Evolutionary conservation across 2,888 invertebrate species (phyloP).

Genomic region (Lampropteryx suffumata): DNA sequence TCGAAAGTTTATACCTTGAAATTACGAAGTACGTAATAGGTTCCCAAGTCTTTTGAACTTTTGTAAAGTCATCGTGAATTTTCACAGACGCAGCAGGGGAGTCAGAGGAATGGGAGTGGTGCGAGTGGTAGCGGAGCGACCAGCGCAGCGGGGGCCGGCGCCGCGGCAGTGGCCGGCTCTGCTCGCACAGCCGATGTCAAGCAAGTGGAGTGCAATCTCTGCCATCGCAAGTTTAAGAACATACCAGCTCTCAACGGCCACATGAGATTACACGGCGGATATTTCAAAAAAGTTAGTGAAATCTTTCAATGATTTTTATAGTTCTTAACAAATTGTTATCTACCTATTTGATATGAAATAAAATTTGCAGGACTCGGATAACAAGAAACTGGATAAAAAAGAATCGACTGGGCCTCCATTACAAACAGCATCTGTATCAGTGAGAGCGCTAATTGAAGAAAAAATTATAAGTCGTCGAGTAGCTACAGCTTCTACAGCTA

Average conservation of each 20-base stretch:
- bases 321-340: not conserved
- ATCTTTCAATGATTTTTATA: not conserved
- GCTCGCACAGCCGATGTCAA: constrained; percentile 85
- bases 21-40: constrained; percentile 75
- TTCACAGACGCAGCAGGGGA: constrained; percentile 71
- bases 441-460: constrained; percentile 94
- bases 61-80: constrained; percentile 67
- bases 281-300: constrained; percentile 92
- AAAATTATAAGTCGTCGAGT: constrained; percentile 95
- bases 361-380: constrained; percentile 86
- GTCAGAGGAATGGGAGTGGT: constrained; percentile 60
- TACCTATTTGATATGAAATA: constrained; percentile 7
- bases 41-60: constrained; percentile 72
- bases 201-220: constrained; percentile 97
- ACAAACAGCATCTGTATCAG: constrained; percentile 96
- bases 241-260: constrained; percentile 98
- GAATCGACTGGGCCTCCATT: constrained; percentile 92
- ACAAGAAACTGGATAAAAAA: constrained; percentile 93
- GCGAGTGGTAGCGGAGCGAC: constrained; percentile 51
- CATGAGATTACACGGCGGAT: constrained; percentile 98
- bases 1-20: constrained; percentile 73
- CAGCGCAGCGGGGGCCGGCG: constrained; percentile 48
- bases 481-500: constrained; percentile 58
- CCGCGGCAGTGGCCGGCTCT: constrained; percentile 38
- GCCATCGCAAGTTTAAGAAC: constrained; percentile 98